Evolutionary conservation across 2,888 invertebrate species (phyloP).

Genomic region (Melanargia galathea): DNA sequence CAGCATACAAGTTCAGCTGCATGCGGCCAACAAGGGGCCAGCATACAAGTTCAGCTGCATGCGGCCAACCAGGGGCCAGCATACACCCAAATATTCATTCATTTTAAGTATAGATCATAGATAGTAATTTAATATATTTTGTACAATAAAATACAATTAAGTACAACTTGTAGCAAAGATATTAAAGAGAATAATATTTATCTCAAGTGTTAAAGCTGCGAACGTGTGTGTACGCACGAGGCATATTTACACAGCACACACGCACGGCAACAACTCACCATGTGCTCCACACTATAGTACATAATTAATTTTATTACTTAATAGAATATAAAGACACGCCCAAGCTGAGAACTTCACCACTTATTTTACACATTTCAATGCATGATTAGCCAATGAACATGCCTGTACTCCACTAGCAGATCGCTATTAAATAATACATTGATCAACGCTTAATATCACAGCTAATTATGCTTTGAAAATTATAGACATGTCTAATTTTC

Average conservation of each 20-base stretch:
- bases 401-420: slow-evolving; percentile 78
- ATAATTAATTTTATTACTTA: slow-evolving; percentile 79
- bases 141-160: slow-evolving; percentile 87
- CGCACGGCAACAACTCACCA: slow-evolving; percentile 76
- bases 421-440: slow-evolving; percentile 81
- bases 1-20: slow-evolving; percentile 81
- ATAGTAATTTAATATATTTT: slow-evolving; percentile 85
- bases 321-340: slow-evolving; percentile 81
- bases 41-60: slow-evolving; percentile 81
- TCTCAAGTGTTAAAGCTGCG: slow-evolving; percentile 81
- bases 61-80: slow-evolving; percentile 78
- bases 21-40: slow-evolving; percentile 78
- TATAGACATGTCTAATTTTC: slow-evolving; percentile 82
- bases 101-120: slow-evolving; percentile 77
- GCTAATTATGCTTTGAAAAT: slow-evolving; percentile 83
- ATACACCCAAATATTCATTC: slow-evolving; percentile 80
- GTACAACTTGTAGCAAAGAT: slow-evolving; percentile 87
- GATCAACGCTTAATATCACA: slow-evolving; percentile 82
- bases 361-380: slow-evolving; percentile 81
- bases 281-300: slow-evolving; percentile 81
- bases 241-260: slow-evolving; percentile 82
- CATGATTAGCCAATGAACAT: slow-evolving; percentile 83
- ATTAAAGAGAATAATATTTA: slow-evolving; percentile 83
- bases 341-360: slow-evolving; percentile 78
- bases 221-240: slow-evolving; percentile 81